Base-by-base conservation (phyloP, 2,113 vertebrate species). In the Phasianus colchicus region DNA sequence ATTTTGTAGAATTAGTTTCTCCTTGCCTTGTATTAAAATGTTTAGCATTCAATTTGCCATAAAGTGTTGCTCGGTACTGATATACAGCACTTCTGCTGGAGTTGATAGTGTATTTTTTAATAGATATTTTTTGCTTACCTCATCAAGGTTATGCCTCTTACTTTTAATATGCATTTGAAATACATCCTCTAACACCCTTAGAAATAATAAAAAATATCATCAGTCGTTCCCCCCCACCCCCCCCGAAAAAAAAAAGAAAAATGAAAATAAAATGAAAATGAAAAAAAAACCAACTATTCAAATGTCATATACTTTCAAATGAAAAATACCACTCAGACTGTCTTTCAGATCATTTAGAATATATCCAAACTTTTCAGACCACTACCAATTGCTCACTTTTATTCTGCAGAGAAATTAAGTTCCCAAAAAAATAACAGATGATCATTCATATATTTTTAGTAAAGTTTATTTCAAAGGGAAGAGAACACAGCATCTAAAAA, bases 141-240 rank as follows among this genome's bases (percentile, higher is more conserved):
- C 83, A 94, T 92, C 80, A 87, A 97, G 88, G 86, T 93, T 88
- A 92, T 74, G 43, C 38, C 86, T 94, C 90, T 84, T 94, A 50
- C 83, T 93, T 88, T 90, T 84, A 93, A 96, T 90, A 77, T 97
- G 91, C 80, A 42, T 97, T 94, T 94, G 82, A 94, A 98, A 95
- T 66, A 94, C 36, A 83, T 88, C 86, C 63, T 86, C 91, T 80
- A 97, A 83, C 80, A 76, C 65, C 69, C 93, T 96, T 87, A 93
- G 95, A 66, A 79, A 77, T n/a, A 81, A 79, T 27, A 78, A 88
- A 96, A 93, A 67, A 34, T 19, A 91, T 63, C 18, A 89, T 90
- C 64, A 94, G 58, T 77, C 38, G 38, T 38, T n/a, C n/a, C n/a
- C n/a, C n/a, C n/a, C 38, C 38, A 3, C 10, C 38, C 38, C 38